Evolutionary conservation across 2,888 invertebrate species (phyloP).

Genomic region (Orthonevra nobilis): DNA sequence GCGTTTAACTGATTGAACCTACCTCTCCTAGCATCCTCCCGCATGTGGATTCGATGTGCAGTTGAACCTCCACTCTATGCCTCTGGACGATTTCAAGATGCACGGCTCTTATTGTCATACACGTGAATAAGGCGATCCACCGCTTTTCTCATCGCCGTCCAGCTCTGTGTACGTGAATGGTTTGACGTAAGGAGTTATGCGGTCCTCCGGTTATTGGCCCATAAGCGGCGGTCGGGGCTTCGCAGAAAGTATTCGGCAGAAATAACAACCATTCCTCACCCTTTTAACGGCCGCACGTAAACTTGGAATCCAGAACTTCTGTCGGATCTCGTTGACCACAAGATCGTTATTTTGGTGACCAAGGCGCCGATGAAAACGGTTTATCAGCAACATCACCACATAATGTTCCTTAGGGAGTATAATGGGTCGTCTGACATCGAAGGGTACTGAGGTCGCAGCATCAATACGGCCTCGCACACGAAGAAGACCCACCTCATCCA

Average conservation of each 20-base stretch:
- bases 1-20: no score
- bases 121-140: slow-evolving; percentile 43
- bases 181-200: slow-evolving; percentile 13
- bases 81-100: slow-evolving; percentile 37
- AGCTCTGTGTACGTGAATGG: slow-evolving; percentile 43
- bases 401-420: slow-evolving; percentile 19
- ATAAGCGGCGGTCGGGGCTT: slow-evolving; percentile 42
- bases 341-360: slow-evolving; percentile 49
- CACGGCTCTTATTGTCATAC: slow-evolving; percentile 39
- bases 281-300: not conserved
- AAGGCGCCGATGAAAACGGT: slow-evolving; percentile 15
- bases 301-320: slow-evolving; percentile 36
- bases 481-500: slow-evolving; percentile 24
- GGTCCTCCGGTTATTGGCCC: slow-evolving; percentile 26
- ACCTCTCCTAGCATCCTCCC: no score
- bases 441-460: slow-evolving; percentile 38
- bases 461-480: slow-evolving; percentile 33
- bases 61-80: no score
- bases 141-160: slow-evolving; percentile 43
- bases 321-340: slow-evolving; percentile 40
- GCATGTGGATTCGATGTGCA: no score
- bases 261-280: not conserved
- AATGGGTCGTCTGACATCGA: slow-evolving; percentile 36
- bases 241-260: slow-evolving; percentile 1
- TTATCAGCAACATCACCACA: not conserved